Conservation (phyloP, 37 sponge, comb jelly and placozoan genomes). For the Tethya wilhelma region DNA sequence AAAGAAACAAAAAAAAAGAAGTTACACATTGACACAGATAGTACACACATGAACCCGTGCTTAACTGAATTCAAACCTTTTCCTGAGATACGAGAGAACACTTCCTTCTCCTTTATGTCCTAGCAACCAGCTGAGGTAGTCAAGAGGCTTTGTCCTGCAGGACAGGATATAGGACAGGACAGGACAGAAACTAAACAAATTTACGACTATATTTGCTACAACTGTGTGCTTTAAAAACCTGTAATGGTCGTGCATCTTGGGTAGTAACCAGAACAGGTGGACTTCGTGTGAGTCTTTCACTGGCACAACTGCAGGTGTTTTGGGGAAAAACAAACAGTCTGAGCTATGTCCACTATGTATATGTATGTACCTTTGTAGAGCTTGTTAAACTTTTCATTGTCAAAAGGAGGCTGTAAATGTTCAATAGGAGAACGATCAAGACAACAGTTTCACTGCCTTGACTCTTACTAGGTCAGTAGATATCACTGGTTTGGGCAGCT, state of each 20-base stretch:
- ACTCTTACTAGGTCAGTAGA: slow-evolving; percentile 12
- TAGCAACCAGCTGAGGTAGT: slow-evolving; percentile 72
- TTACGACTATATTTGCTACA: background rate
- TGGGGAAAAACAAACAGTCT: background rate
- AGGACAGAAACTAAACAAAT: background rate
- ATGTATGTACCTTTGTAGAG: slow-evolving; percentile 55
- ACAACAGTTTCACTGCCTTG: background rate
- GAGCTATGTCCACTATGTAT: background rate
- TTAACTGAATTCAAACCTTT: slow-evolving; percentile 40
- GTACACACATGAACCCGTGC: background rate
- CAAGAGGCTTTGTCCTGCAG: slow-evolving; percentile 70
- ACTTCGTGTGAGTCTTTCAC: slow-evolving; percentile 59
- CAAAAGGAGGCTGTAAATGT: slow-evolving; percentile 38
- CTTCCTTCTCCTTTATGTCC: slow-evolving; percentile 90
- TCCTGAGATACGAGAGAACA: slow-evolving; percentile 64
- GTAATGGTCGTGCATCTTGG: slow-evolving; percentile 52
- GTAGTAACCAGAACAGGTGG: slow-evolving; percentile 67
- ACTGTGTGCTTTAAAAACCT: slow-evolving; percentile 20
- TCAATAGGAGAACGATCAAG: background rate
- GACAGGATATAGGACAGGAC: background rate
- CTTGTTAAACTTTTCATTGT: slow-evolving; percentile 22
- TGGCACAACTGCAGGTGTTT: slow-evolving; percentile 60
- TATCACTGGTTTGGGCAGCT: slow-evolving; percentile 20
- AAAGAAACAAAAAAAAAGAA: background rate
- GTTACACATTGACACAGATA: background rate